A percentile compares a stretch with the other conserved stretches of the same genome.
Evolutionary conservation across 2,888 invertebrate species (phyloP).

Genomic region (Drosophila longiperda): DNA sequence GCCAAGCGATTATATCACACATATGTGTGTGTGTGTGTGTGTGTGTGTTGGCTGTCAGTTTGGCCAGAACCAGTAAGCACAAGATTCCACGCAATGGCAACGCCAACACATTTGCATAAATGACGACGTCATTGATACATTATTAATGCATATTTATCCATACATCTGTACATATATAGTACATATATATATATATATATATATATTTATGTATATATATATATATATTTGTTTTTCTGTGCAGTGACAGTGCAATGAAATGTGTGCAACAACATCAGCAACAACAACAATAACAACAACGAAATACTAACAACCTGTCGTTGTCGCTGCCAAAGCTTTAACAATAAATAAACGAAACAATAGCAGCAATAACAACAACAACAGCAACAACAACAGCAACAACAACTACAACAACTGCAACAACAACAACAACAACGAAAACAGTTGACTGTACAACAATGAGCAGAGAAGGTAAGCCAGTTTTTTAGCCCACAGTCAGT

Average conservation of each 20-base stretch:
- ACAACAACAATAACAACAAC: slow-evolving; percentile 30
- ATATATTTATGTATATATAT: slow-evolving; percentile 16
- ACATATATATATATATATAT: neutral
- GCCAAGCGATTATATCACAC: slow-evolving; percentile 71
- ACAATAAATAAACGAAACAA: slow-evolving; percentile 76
- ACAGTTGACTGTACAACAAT: slow-evolving; percentile 72
- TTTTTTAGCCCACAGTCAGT: slow-evolving; percentile 66
- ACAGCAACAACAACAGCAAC: slow-evolving; percentile 33
- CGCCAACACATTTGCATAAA: slow-evolving; percentile 45
- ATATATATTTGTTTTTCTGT: slow-evolving; percentile 33
- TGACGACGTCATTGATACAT: slow-evolving; percentile 61
- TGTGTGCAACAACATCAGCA: slow-evolving; percentile 57
- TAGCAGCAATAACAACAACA: slow-evolving; percentile 41
- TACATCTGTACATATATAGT: slow-evolving; percentile 19
- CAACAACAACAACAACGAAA: slow-evolving; percentile 55
- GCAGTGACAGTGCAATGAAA: slow-evolving; percentile 71
- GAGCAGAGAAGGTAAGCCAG: slow-evolving; percentile 80
- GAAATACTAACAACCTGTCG: slow-evolving; percentile 77
- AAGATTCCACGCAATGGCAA: slow-evolving; percentile 40
- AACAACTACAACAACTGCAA: slow-evolving; percentile 57
- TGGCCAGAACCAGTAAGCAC: slow-evolving; percentile 65
- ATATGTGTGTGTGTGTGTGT: slow-evolving; percentile 23
- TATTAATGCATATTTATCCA: slow-evolving; percentile 33
- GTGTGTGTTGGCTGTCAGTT: slow-evolving; percentile 70
- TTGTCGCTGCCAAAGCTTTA: slow-evolving; percentile 75